These are phyloP conservation scores for Torymus tubicola DNA, from an alignment of 2,888 invertebrate genomes.

Conservation along the genomic window DNA sequence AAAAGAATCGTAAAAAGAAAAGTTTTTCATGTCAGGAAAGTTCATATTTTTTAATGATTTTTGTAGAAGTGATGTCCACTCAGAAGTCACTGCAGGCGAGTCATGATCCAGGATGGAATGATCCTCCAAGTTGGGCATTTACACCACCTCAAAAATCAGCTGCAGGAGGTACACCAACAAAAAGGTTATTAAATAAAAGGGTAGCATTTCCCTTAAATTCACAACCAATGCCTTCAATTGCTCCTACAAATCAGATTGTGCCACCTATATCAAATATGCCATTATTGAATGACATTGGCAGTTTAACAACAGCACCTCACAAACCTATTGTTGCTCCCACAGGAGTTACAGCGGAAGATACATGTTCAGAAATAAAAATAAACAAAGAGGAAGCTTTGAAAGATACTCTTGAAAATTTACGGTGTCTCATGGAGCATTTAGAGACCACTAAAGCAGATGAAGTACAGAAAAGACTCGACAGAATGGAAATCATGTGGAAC, in stretches of 20 bases:
- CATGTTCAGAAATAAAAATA: conserved; percentile 47
- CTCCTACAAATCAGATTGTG: conserved; percentile 31
- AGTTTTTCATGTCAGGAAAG: too few relatives aligned
- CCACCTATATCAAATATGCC: conserved; percentile 61
- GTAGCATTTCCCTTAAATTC: conserved; percentile 72
- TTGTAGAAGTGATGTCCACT: conserved; percentile 63
- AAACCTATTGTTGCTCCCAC: conserved; percentile 63
- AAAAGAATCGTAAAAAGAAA: too few relatives aligned
- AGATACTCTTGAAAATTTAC: conserved; percentile 64
- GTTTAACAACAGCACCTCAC: conserved; percentile 66
- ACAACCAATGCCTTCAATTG: conserved; percentile 41
- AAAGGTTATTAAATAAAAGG: conserved; percentile 71
- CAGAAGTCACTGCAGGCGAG: conserved; percentile 68
- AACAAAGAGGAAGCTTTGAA: conserved; percentile 64
- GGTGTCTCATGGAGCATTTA: conserved; percentile 62
- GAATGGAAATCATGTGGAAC: conserved; percentile 80
- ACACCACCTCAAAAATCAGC: conserved; percentile 52
- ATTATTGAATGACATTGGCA: conserved; percentile 58
- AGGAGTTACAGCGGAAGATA: conserved; percentile 35
- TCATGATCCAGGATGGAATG: conserved; percentile 74
- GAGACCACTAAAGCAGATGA: conserved; percentile 73
- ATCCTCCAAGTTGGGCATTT: conserved; percentile 73
- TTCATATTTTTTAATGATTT: not conserved
- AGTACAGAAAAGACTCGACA: conserved; percentile 77
- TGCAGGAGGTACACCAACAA: conserved; percentile 63